phyloP scores from a whole-genome alignment of 2,888 invertebrate species.

The Tromatobia lineatoria region DNA sequence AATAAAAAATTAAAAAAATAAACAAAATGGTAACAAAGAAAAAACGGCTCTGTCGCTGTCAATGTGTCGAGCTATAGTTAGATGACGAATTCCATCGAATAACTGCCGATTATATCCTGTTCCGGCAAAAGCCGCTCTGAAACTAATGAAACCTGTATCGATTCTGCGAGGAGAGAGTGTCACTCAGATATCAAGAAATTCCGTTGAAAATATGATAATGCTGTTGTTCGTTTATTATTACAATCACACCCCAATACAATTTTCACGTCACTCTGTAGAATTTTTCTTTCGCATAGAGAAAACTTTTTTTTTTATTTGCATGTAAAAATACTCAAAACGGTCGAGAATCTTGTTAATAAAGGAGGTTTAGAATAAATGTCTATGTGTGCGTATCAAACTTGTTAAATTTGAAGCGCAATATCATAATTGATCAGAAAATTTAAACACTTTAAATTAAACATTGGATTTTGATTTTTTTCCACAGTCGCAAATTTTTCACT shows the following conservation, averaged over 20 bases:
- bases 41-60: constrained; percentile 41
- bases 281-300: background rate
- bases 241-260: background rate
- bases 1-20: background rate
- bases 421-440: no score
- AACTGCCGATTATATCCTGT: constrained; percentile 68
- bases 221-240: constrained; percentile 30
- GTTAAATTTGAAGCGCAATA: no score
- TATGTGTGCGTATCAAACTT: no score
- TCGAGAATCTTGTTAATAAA: no score
- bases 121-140: constrained; percentile 59
- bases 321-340: no score
- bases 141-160: constrained; percentile 62
- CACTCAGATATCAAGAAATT: constrained; percentile 66
- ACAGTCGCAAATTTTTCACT: no score
- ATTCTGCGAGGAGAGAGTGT: constrained; percentile 58
- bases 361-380: no score
- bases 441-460: no score
- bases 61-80: constrained; percentile 61
- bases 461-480: no score
- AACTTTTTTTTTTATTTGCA: no score
- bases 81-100: constrained; percentile 54
- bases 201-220: constrained; percentile 60
- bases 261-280: background rate
- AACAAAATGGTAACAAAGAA: background rate